A percentile compares a stretch with the other conserved stretches of the same genome.
These are phyloP conservation scores for rat (Rattus norvegicus) DNA, from an alignment of 2,113 vertebrate genomes.

Conservation along the genomic window DNA sequence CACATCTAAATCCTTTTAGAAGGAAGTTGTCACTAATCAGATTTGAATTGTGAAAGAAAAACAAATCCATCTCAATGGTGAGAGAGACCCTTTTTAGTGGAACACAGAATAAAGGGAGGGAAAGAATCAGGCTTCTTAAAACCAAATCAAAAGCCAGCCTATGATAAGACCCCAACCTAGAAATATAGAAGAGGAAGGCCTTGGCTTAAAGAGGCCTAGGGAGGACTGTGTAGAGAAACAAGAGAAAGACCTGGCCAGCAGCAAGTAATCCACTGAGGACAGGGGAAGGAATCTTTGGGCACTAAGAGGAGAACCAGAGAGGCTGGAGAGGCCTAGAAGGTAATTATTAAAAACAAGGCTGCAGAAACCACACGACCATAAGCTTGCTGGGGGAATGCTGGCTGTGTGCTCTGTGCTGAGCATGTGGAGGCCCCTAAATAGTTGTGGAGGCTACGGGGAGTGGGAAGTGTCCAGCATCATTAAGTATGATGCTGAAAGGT, in stretches of 20 bases:
- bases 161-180: background rate
- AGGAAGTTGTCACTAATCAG: background rate
- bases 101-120: background rate
- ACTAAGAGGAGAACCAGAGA: background rate
- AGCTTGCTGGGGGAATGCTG: background rate
- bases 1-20: background rate
- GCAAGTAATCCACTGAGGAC: background rate
- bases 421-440: background rate
- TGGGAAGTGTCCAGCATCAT: background rate
- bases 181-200: conserved; percentile 20
- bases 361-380: background rate
- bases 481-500: background rate
- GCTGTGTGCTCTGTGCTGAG: background rate
- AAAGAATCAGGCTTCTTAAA: background rate
- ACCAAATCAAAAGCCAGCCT: background rate
- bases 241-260: background rate
- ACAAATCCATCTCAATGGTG: background rate
- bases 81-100: background rate
- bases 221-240: background rate
- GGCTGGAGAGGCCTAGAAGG: background rate
- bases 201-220: background rate
- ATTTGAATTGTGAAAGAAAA: background rate
- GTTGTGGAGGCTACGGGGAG: background rate
- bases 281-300: background rate
- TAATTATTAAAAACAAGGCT: background rate